Evolutionary conservation across 2,888 invertebrate species (phyloP).

Genomic region (Phasia obesa): DNA sequence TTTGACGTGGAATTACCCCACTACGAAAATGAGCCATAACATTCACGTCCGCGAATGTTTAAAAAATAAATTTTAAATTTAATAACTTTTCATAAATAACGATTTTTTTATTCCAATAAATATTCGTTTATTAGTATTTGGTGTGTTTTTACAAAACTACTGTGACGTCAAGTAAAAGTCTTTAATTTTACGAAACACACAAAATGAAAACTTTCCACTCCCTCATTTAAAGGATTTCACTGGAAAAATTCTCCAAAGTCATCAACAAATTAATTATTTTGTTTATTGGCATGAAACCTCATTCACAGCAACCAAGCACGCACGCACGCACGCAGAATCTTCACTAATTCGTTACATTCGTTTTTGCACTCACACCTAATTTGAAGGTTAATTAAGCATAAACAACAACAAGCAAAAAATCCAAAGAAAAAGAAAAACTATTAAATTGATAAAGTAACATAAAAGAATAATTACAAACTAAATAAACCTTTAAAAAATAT

Average conservation of each 20-base stretch:
- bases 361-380: conserved; percentile 26
- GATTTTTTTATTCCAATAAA: no score
- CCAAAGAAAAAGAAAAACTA: not conserved
- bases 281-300: conserved; percentile 8
- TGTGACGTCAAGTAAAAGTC: no score
- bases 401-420: conserved; percentile 12
- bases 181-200: no score
- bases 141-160: no score
- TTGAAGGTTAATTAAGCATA: conserved; percentile 49
- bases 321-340: conserved; percentile 6
- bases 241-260: not conserved
- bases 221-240: no score
- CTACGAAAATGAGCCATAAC: no score
- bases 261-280: conserved; percentile 21
- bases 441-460: conserved; percentile 41
- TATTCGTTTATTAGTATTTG: no score
- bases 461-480: conserved; percentile 36
- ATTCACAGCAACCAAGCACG: not conserved
- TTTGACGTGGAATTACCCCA: no score
- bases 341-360: not conserved
- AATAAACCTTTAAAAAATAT: not conserved
- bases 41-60: no score
- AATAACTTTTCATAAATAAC: no score
- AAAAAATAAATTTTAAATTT: no score
- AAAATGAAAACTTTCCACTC: no score